These are phyloP conservation scores for Poecilus cupreus DNA, from an alignment of 2,888 invertebrate species.

Conservation along the genomic window DNA sequence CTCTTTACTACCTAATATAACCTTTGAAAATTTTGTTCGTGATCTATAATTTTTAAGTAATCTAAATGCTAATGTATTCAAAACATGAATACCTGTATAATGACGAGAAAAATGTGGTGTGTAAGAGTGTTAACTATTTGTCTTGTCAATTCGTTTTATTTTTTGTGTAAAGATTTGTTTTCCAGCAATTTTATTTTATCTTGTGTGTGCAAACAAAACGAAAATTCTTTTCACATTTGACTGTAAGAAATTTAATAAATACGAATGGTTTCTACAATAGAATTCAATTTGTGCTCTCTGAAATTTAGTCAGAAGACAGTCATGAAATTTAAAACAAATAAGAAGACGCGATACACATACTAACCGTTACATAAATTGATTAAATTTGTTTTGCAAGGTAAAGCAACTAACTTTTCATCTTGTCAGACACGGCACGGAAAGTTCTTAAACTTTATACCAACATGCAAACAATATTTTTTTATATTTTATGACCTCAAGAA, in stretches of 20 bases:
- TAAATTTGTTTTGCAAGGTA: not conserved
- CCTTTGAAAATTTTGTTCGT: too few relatives aligned
- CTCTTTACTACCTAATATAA: too few relatives aligned
- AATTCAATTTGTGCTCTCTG: not conserved
- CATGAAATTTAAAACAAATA: not conserved
- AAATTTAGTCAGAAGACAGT: not conserved
- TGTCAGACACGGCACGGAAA: not conserved
- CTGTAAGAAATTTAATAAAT: not conserved
- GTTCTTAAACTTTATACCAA: not conserved
- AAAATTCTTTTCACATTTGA: not conserved
- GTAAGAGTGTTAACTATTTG: too few relatives aligned
- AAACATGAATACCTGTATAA: too few relatives aligned
- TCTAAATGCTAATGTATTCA: too few relatives aligned
- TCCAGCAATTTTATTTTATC: too few relatives aligned
- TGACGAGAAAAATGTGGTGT: too few relatives aligned
- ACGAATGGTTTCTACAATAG: not conserved
- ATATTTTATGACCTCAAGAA: too few relatives aligned
- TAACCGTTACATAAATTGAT: conserved; percentile 26
- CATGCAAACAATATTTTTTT: not conserved
- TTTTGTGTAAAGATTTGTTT: too few relatives aligned
- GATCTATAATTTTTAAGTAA: too few relatives aligned
- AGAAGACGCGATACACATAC: not conserved
- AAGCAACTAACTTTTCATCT: conserved; percentile 8
- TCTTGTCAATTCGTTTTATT: too few relatives aligned
- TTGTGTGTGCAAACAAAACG: not conserved